A percentile compares a stretch with the other conserved stretches of the same genome.
These are phyloP conservation scores for Delia radicum DNA, from an alignment of 1,140 invertebrate genomes.

Conservation along the genomic window DNA sequence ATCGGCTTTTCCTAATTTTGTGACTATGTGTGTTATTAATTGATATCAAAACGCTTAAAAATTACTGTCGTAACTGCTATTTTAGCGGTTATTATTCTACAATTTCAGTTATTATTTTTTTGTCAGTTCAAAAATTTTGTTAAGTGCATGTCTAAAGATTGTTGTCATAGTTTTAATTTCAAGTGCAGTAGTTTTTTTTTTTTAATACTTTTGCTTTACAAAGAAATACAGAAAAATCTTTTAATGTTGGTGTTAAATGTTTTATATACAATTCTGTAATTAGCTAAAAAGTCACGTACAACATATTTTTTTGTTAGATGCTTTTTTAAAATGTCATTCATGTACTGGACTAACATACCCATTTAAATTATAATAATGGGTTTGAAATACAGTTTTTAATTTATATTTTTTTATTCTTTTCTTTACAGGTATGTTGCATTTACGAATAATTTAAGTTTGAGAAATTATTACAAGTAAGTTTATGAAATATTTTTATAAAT, in stretches of 20 bases:
- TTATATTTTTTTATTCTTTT: neutral
- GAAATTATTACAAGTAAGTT: neutral
- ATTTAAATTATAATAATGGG: neutral
- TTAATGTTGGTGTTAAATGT: slow-evolving; percentile 1
- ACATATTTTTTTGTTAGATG: neutral
- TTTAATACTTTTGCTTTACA: neutral
- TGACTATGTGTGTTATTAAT: too few species aligned
- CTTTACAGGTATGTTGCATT: neutral
- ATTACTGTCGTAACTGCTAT: too few species aligned
- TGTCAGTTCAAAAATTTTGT: neutral
- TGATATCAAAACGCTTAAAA: too few species aligned
- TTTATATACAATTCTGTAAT: neutral
- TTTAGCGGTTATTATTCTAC: too few species aligned
- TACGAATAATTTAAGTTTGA: too few species aligned
- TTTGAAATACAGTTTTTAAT: neutral
- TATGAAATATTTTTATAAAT: neutral
- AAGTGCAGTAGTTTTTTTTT: neutral
- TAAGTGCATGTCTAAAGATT: too few species aligned
- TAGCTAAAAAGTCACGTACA: slow-evolving; percentile 16
- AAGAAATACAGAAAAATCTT: neutral
- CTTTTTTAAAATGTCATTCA: neutral
- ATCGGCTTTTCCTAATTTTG: too few species aligned
- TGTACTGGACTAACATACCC: too few species aligned
- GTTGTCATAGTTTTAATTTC: neutral
- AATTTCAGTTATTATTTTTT: too few species aligned